These are phyloP conservation scores for Cyanocitta stelleri DNA, from an alignment of 2,113 vertebrate genomes.

Conservation along the genomic window DNA sequence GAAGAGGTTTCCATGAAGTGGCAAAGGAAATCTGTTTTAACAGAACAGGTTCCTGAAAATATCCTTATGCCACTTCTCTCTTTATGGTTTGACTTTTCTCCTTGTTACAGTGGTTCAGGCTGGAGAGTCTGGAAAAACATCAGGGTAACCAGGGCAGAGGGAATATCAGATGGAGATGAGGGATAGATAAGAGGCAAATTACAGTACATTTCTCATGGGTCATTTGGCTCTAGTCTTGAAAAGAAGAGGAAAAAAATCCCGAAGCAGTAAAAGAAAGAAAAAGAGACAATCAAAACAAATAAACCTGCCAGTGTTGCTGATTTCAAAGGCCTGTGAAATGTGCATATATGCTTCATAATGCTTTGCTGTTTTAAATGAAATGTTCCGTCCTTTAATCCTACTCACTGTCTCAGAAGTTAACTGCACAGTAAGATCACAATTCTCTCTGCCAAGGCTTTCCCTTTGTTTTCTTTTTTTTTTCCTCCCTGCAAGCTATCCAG, in stretches of 20 bases:
- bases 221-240: slow-evolving; percentile 61
- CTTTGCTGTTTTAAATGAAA: slow-evolving; percentile 13
- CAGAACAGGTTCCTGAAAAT: background rate
- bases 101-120: slow-evolving; percentile 26
- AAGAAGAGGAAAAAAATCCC: background rate
- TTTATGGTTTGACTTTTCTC: slow-evolving; percentile 54
- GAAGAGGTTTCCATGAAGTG: background rate
- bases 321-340: slow-evolving; percentile 38
- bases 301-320: slow-evolving; percentile 56
- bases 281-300: slow-evolving; percentile 57
- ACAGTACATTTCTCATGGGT: slow-evolving; percentile 61
- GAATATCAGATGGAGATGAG: slow-evolving; percentile 66
- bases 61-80: background rate
- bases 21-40: background rate
- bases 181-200: slow-evolving; percentile 57
- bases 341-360: background rate
- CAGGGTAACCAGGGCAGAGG: slow-evolving; percentile 63
- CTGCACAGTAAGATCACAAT: slow-evolving; percentile 28
- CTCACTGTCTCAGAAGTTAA: slow-evolving; percentile 32
- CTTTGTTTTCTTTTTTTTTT: slow-evolving; percentile 6
- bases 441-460: slow-evolving; percentile 29
- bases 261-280: slow-evolving; percentile 45
- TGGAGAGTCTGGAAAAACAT: slow-evolving; percentile 64
- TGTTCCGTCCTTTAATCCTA: slow-evolving; percentile 31
- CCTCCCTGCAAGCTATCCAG: background rate